Conservation (phyloP, 1,140 invertebrate species). For the Temnothorax longispinosus region DNA sequence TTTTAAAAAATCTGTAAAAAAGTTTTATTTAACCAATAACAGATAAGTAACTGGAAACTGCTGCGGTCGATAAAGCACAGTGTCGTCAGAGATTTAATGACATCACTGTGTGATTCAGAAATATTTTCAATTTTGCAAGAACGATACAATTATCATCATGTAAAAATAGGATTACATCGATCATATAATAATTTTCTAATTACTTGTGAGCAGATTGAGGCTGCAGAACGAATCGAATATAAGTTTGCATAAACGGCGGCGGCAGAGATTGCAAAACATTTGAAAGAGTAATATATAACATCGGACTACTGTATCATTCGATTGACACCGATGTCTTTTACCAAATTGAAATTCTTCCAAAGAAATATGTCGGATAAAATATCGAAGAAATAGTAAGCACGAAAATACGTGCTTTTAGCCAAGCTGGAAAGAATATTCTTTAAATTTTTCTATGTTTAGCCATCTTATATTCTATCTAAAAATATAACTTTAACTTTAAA, state of each 20-base stretch:
- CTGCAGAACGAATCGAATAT: conserved; percentile 44
- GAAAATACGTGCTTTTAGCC: background rate
- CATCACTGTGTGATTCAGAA: conserved; percentile 51
- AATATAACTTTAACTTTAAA: conserved; percentile 9
- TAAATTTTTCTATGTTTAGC: conserved; percentile 55
- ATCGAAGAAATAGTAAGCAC: background rate
- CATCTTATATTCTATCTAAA: conserved; percentile 25
- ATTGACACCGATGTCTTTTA: conserved; percentile 34
- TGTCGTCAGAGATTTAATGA: conserved; percentile 37
- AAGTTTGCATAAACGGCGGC: conserved; percentile 67
- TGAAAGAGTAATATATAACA: background rate
- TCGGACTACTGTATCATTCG: background rate
- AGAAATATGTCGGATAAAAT: background rate
- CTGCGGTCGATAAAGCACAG: background rate
- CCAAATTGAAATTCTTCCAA: conserved; percentile 17
- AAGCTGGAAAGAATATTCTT: conserved; percentile 61
- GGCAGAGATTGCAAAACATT: conserved; percentile 58
- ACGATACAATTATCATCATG: conserved; percentile 7
- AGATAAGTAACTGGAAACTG: background rate
- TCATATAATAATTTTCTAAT: conserved; percentile 5
- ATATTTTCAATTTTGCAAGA: background rate
- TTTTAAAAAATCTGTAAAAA: background rate
- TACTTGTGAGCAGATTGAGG: conserved; percentile 31
- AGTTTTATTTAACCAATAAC: background rate
- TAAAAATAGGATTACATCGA: conserved; percentile 28